phyloP scores from a whole-genome alignment of 2,888 invertebrate genomes.

The Gnatocerus cornutus region DNA sequence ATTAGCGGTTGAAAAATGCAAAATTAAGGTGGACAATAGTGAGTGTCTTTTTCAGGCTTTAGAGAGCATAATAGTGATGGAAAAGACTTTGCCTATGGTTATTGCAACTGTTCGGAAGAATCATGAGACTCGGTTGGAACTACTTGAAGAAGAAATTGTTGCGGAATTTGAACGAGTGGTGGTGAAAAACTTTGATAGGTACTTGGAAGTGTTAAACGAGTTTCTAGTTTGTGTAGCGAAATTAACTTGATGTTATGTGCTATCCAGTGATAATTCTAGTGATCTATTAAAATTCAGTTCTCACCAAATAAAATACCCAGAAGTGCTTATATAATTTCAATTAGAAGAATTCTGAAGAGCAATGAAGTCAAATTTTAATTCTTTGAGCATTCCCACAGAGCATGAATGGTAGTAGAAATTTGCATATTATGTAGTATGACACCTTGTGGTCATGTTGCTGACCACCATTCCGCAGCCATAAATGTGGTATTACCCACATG shows the following conservation, averaged over 20 bases:
- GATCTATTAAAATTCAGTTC: too few species aligned
- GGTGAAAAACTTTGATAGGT: not conserved
- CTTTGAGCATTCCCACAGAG: too few species aligned
- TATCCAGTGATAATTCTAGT: too few species aligned
- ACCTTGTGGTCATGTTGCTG: too few species aligned
- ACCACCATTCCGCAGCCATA: too few species aligned
- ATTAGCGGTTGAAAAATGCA: slow-evolving; percentile 6
- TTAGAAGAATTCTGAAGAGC: too few species aligned
- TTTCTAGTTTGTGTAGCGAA: slow-evolving; percentile 1
- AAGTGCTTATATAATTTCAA: too few species aligned
- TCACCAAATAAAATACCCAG: too few species aligned
- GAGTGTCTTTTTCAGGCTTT: slow-evolving; percentile 15
- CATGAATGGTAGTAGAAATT: too few species aligned
- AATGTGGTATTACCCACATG: too few species aligned
- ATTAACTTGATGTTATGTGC: not conserved
- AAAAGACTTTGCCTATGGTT: slow-evolving; percentile 4
- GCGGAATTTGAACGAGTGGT: not conserved
- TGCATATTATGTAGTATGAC: too few species aligned
- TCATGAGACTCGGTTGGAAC: slow-evolving; percentile 5
- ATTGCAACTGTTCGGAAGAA: not conserved
- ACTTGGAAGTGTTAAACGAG: slow-evolving; percentile 4
- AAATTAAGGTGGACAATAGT: not conserved
- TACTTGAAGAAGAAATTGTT: slow-evolving; percentile 8
- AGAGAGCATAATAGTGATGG: not conserved
- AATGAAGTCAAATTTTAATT: too few species aligned